These are phyloP conservation scores for Trigoniulus corallinus DNA, from an alignment of 1,140 invertebrate genomes.

Conservation along the genomic window DNA sequence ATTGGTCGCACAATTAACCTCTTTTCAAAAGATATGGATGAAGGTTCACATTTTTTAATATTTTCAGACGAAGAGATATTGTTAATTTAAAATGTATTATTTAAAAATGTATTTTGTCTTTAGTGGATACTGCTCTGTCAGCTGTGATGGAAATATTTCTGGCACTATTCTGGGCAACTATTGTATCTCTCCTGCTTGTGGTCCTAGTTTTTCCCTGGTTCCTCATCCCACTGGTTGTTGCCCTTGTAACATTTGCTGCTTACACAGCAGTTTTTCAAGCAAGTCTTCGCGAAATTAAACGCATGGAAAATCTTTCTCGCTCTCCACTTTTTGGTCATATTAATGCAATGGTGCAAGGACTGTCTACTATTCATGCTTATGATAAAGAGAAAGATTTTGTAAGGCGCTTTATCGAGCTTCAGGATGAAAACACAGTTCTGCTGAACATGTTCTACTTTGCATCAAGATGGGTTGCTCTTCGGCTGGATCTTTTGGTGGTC, in stretches of 20 bases:
- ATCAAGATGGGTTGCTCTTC: slow-evolving; percentile 47
- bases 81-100: neutral
- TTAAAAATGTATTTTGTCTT: neutral
- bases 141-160: neutral
- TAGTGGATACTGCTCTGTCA: neutral
- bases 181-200: neutral
- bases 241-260: slow-evolving; percentile 36
- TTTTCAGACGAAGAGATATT: neutral
- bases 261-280: slow-evolving; percentile 32
- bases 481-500: slow-evolving; percentile 42
- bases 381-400: slow-evolving; percentile 34
- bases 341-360: slow-evolving; percentile 40
- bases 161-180: neutral
- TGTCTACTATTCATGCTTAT: slow-evolving; percentile 45
- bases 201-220: slow-evolving; percentile 40
- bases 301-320: slow-evolving; percentile 39
- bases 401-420: slow-evolving; percentile 31
- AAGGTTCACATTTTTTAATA: slow-evolving; percentile 31
- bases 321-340: slow-evolving; percentile 48
- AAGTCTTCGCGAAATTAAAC: slow-evolving; percentile 40
- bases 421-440: slow-evolving; percentile 35
- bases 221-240: slow-evolving; percentile 32
- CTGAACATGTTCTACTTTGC: slow-evolving; percentile 38
- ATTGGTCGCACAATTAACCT: slow-evolving; percentile 43
- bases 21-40: slow-evolving; percentile 46